Base-by-base conservation (phyloP, 92 coral and sea anemone species). In the Phenganax marumi region DNA sequence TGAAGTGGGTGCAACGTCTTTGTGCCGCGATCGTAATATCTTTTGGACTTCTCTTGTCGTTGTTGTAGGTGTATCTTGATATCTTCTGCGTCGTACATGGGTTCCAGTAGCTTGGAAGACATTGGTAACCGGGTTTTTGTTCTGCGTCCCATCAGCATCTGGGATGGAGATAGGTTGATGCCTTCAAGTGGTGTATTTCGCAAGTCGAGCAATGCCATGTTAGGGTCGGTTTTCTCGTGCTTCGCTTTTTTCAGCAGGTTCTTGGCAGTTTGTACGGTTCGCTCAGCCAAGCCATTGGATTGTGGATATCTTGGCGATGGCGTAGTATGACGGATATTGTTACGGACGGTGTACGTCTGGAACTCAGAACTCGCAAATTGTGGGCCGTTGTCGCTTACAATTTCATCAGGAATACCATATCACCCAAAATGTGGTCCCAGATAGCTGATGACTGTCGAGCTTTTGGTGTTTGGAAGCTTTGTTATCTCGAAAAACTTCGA, bases 101-200 rank as follows among this genome's bases (percentile, higher is more conserved):
- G 86, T 50, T 81, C 23, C 16, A 86, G 70, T 55, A 86, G 53
- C 61, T 50, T 74, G 8, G 46, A 8, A 55, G 70, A 50, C 22
- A 76, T 86, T 52, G 86, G 86, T 18, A 86, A 74, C 13, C 57
- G 76, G 16, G 84, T 81, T 47, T 81, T 81, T 47, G 84, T 75
- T 56, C 78, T 24, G 6, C 86, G 50, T 50, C 84, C 86, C 90
- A 82, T 87, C 63, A 87, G 68, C 86, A 82, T 65, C 79, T 82
- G 80, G 22, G 86, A 79, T 56, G 84, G 86, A 18, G 84, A 76
- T 70, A 50, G 3, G 21, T 64, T 79, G 58, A 87, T 60, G 8
- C 84, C 90, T 10, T 87, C 79, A 50, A 82, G 65, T 63, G 86
- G 90, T 8, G 86, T 82, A 66, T 87, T 87, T 50, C 86, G 86